Percentiles rank a stretch among this genome's conserved stretches.
Conservation (phyloP, 2,888 invertebrate species). For the Creontiades dilutus region DNA sequence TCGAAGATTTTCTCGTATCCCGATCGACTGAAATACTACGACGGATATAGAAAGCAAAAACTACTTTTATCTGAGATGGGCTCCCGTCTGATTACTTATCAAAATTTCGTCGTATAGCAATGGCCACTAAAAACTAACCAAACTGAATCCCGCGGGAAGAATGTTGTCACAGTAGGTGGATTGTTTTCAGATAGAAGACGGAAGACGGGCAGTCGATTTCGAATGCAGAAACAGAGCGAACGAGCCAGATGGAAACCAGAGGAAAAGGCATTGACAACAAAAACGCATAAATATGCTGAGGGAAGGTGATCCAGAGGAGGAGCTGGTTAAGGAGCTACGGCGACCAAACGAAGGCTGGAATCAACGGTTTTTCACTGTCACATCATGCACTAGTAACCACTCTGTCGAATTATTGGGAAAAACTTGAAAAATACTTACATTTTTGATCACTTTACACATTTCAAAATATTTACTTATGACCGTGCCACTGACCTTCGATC, state of each 20-base stretch:
- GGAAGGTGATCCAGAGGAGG: conserved; percentile 41
- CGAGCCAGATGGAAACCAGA: conserved; percentile 35
- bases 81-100: conserved; percentile 67
- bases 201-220: neutral
- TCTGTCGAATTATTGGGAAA: neutral
- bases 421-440: conserved; percentile 69
- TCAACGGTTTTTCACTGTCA: conserved; percentile 27
- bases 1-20: neutral
- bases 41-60: conserved; percentile 43
- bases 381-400: neutral
- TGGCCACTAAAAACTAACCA: conserved; percentile 60
- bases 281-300: conserved; percentile 57
- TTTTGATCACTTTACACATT: conserved; percentile 75
- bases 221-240: neutral
- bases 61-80: conserved; percentile 56
- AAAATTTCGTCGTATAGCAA: conserved; percentile 60
- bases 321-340: neutral
- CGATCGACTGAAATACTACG: conserved; percentile 1
- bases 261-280: conserved; percentile 45
- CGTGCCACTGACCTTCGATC: conserved; percentile 78
- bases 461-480: conserved; percentile 77
- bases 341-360: conserved; percentile 3
- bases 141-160: conserved; percentile 50
- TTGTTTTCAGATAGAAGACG: neutral
- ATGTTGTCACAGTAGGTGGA: neutral